Base-by-base conservation (phyloP, 1,140 invertebrate species). In the Phocides pigmalion region DNA sequence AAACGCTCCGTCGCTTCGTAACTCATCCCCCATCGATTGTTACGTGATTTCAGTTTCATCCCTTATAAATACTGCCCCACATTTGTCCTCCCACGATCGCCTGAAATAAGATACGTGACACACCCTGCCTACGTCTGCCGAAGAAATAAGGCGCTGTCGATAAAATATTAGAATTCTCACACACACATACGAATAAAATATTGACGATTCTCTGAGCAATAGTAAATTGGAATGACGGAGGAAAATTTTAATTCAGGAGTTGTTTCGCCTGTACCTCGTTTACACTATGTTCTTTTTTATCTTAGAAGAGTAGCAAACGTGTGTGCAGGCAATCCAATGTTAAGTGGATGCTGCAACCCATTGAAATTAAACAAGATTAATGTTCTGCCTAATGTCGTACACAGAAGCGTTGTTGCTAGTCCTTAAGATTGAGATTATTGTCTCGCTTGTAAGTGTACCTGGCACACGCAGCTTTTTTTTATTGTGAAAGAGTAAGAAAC, bases 51-150 rank as follows among this genome's bases (percentile, higher is more conserved):
- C 28, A 32, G 9, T 32, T 28, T 32, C n/a, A n/a, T n/a, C n/a
- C 28, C 28, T 32, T 32, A 32, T 11, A 49, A 49, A 49, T 47
- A 47, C 16, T 47, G 44, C 0, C 44, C 44, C 44, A 47, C 44
- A 19, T 47, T 22, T 47, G 44, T 47, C 44, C 19, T 22, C 17
- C 42, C 42, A 20, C 44, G 4, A 11, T 19, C 19, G 44, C 19
- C 46, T 49, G 17, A 49, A 47, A 49, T 49, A 49, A 54, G 51
- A 54, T 54, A 54, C 51, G 51, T 54, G 51, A 54, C 51, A 41
- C 37, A 25, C 51, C 35, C 44, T 42, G 41, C n/a, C 44, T 22
- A 47, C 22, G 19, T 20, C 11, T n/a, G n/a, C 25, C 46, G 12
- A 6, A 47, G 19, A 12, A 49, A 28, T 49, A 49, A 49, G 6